These are phyloP conservation scores for Cheilosia impressa DNA, from an alignment of 2,888 invertebrate genomes.

Conservation along the genomic window DNA sequence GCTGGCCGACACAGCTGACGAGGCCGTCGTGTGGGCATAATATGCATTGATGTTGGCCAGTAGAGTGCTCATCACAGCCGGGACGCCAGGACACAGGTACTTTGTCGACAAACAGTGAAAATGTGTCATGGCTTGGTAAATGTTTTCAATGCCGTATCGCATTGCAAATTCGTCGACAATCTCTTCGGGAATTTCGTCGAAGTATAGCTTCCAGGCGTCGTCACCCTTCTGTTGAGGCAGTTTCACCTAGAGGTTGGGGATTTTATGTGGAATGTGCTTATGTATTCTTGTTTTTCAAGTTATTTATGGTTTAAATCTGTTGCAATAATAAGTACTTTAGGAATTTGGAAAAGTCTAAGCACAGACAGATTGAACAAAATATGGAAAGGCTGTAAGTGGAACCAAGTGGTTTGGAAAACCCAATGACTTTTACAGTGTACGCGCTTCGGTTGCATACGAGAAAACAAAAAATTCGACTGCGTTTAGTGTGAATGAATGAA, in stretches of 20 bases:
- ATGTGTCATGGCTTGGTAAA: slow-evolving; percentile 93
- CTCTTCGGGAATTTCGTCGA: slow-evolving; percentile 98
- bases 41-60: slow-evolving; percentile 99
- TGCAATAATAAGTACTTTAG: not conserved
- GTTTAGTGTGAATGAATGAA: too few relatives aligned
- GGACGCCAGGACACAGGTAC: slow-evolving; percentile 99
- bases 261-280: slow-evolving; percentile 38
- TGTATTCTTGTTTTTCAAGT: slow-evolving; percentile 5
- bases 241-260: slow-evolving; percentile 84
- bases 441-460: too few relatives aligned
- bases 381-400: not conserved
- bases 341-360: not conserved
- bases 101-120: slow-evolving; percentile 99
- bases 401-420: not conserved
- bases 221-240: slow-evolving; percentile 97
- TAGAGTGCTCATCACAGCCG: slow-evolving; percentile 99
- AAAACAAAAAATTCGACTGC: too few relatives aligned
- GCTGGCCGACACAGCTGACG: slow-evolving; percentile 98
- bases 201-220: slow-evolving; percentile 99
- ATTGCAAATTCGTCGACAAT: slow-evolving; percentile 99
- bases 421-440: too few relatives aligned
- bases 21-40: slow-evolving; percentile 98
- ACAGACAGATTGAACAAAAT: not conserved
- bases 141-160: slow-evolving; percentile 99
- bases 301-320: not conserved